These are phyloP conservation scores for Gonatopus flavifemur DNA, from an alignment of 1,140 invertebrate species.

Conservation along the genomic window DNA sequence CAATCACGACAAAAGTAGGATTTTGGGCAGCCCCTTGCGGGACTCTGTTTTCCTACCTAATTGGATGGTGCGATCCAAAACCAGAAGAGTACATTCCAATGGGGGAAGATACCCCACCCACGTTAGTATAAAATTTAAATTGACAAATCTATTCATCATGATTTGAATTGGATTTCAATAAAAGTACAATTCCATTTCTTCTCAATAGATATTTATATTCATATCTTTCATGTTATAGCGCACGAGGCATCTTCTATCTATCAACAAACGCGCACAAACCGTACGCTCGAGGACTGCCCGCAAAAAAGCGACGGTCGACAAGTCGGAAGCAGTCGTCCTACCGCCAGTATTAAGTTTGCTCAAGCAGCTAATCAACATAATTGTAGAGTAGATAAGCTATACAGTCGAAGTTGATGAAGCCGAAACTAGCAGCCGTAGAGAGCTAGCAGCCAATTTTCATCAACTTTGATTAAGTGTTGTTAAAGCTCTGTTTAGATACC, in stretches of 20 bases:
- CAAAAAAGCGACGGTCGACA: constrained; percentile 58
- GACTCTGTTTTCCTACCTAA: constrained; percentile 76
- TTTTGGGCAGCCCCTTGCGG: constrained; percentile 83
- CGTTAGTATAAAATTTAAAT: constrained; percentile 66
- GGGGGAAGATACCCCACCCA: constrained; percentile 76
- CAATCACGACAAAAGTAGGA: constrained; percentile 73
- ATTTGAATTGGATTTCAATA: background rate
- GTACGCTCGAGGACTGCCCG: constrained; percentile 79
- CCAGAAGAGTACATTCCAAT: constrained; percentile 78
- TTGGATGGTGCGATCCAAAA: constrained; percentile 77
- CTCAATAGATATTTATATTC: no score
- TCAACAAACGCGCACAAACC: constrained; percentile 81
- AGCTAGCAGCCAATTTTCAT: no score
- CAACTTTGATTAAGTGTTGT: no score
- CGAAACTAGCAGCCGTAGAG: no score
- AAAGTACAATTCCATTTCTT: background rate
- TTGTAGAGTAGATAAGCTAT: constrained; percentile 45
- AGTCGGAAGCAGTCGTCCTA: constrained; percentile 56
- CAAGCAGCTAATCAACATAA: constrained; percentile 56
- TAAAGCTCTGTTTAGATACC: no score
- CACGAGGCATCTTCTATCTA: constrained; percentile 80
- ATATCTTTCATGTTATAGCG: no score
- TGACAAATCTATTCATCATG: background rate
- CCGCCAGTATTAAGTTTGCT: constrained; percentile 57
- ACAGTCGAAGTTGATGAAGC: no score